A percentile compares a stretch with the other conserved stretches of the same genome.
These are phyloP conservation scores for Coregonus clupeaformis DNA, from an alignment of 2,113 vertebrate species.

Conservation along the genomic window DNA sequence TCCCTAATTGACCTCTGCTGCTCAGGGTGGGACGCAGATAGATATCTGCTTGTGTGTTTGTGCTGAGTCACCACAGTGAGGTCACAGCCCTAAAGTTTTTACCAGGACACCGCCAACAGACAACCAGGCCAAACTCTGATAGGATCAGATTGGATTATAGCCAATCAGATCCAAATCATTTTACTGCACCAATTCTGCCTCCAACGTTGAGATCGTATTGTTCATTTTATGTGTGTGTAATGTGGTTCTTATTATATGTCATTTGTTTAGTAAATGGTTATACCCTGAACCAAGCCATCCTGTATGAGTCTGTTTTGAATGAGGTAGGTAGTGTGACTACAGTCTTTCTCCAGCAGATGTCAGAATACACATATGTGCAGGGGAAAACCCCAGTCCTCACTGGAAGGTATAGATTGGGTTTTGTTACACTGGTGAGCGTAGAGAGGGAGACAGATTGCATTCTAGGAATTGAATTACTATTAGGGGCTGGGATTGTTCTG, in stretches of 20 bases:
- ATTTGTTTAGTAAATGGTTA: constrained; percentile 24
- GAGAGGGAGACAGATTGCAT: constrained; percentile 7
- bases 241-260: constrained; percentile 36
- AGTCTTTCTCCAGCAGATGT: constrained; percentile 58
- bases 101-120: constrained; percentile 38
- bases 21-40: constrained; percentile 44
- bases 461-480: not conserved
- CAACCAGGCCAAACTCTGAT: constrained; percentile 29
- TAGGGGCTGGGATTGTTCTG: not conserved
- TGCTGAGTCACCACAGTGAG: constrained; percentile 53
- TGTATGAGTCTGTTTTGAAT: not conserved
- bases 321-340: constrained; percentile 25
- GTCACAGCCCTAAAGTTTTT: constrained; percentile 47
- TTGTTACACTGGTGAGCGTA: not conserved
- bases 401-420: not conserved
- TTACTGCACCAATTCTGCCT: constrained; percentile 8
- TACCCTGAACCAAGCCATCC: not conserved
- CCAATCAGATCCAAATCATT: constrained; percentile 11
- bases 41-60: constrained; percentile 35
- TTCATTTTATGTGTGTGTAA: constrained; percentile 16
- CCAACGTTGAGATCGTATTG: constrained; percentile 28
- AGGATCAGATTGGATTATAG: constrained; percentile 38
- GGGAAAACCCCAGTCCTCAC: not conserved
- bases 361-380: constrained; percentile 44
- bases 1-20: constrained; percentile 53